Conservation (phyloP, 2,888 invertebrate species). For the Spisula solida region DNA sequence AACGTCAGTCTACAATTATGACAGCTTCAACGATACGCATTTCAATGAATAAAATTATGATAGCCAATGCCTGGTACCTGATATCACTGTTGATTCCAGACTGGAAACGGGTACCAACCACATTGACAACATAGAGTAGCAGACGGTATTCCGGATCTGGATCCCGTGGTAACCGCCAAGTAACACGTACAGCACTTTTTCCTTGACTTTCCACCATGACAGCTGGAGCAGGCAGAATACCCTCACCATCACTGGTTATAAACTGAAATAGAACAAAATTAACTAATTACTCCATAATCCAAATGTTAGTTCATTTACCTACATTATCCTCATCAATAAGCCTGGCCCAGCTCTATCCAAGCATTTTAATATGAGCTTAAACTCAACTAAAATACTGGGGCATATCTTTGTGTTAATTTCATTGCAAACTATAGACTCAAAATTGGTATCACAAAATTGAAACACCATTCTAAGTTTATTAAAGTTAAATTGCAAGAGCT, state of each 20-base stretch:
- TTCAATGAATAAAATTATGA: neutral
- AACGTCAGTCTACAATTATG: too few relatives aligned
- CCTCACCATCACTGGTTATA: conserved; percentile 77
- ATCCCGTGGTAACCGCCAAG: conserved; percentile 81
- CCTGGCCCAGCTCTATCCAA: neutral
- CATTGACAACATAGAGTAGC: conserved; percentile 84
- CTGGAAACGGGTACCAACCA: conserved; percentile 84
- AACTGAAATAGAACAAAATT: conserved; percentile 66
- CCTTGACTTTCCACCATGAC: conserved; percentile 83
- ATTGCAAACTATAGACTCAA: too few relatives aligned
- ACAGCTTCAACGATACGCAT: too few relatives aligned
- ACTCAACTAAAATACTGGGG: neutral
- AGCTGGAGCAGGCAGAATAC: conserved; percentile 84
- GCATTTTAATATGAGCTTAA: neutral
- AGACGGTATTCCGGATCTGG: conserved; percentile 82
- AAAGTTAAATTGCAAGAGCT: too few relatives aligned
- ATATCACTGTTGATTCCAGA: conserved; percentile 85
- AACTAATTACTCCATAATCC: neutral
- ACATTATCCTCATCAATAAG: neutral
- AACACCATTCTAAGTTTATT: too few relatives aligned
- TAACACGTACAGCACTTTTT: conserved; percentile 80
- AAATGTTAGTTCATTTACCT: neutral
- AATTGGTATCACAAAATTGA: too few relatives aligned
- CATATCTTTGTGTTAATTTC: too few relatives aligned
- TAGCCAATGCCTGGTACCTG: conserved; percentile 77